phyloP scores from a whole-genome alignment of 2,797 vertebrate genomes.

The Meda fulgida region DNA sequence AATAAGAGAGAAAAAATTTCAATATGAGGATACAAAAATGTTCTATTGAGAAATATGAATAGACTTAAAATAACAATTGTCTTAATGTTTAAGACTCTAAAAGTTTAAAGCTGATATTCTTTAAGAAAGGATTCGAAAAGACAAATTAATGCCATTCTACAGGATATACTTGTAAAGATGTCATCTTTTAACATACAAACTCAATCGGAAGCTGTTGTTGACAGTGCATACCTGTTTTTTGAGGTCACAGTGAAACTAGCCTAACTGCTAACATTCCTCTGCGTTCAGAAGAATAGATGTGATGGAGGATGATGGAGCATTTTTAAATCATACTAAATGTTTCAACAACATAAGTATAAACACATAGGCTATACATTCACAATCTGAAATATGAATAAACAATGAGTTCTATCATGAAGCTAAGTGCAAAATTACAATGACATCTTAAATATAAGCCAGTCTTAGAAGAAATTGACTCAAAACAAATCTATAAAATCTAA shows the following conservation, averaged over 20 bases:
- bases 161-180: constrained; percentile 44
- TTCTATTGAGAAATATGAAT: neutral
- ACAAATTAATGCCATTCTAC: constrained; percentile 51
- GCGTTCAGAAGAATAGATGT: neutral
- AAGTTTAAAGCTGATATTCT: neutral
- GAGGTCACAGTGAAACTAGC: constrained; percentile 30
- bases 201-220: constrained; percentile 35
- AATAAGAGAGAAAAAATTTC: neutral
- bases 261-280: constrained; percentile 36
- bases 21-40: neutral
- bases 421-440: neutral
- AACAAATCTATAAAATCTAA: neutral
- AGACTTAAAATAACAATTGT: neutral
- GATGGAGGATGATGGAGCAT: neutral
- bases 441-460: neutral
- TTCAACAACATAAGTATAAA: neutral
- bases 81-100: constrained; percentile 3
- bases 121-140: neutral
- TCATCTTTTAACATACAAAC: constrained; percentile 13
- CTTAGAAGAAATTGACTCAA: neutral
- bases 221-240: constrained; percentile 46
- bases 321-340: neutral
- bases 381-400: neutral
- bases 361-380: neutral
- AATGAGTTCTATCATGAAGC: neutral